Base-by-base conservation (phyloP, 2,888 invertebrate genomes). In the Campoplex capitator region DNA sequence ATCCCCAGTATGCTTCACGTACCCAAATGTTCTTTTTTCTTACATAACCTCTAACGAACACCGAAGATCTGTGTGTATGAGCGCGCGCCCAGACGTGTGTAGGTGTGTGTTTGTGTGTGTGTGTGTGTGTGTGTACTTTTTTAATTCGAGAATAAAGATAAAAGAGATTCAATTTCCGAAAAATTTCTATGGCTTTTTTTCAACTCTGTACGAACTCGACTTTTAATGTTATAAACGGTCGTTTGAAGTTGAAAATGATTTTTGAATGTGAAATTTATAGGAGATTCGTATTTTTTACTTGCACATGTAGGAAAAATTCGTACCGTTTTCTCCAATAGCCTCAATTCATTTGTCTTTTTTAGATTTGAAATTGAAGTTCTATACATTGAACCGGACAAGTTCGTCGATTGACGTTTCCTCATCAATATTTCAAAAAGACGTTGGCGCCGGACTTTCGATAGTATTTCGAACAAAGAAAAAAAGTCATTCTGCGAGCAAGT, bases 11-110 rank as follows among this genome's bases (percentile, higher is more conserved):
- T 62, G n/a, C 51, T 54, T 35, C 38, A 16, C 42, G 16, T 54
- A 58, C 38, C 18, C 3, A 48, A 71, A 71, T 23, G 13, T 71
- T 54, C 45, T 35, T 51, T 71, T 32, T 73, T 73, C 28, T 28
- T 35, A 51, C 28, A 67, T 51, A 65, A 28, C 62, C 28, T 13
- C 28, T 13, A 6, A 62, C 62, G 13, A 8, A 51, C 51, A 51
- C 51, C 16, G 7, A 18, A 51, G 51, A 3, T 35, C 1, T n/a
- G 18, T 28, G 18, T 32, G 62, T 58, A 23, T 7, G 42, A 1
- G 8, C 42, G 42, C 42, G 0, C 38, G 4, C 6, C 38, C 6
- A 38, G 4, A 38, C 38, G 6, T 6, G 38, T 38, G 38, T 38
- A 1, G 38, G 6, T 3, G 38, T 38, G 38, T 4, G 38, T n/a